Evolutionary conservation across 2,888 invertebrate genomes (phyloP).

Genomic region (Phortica magna): DNA sequence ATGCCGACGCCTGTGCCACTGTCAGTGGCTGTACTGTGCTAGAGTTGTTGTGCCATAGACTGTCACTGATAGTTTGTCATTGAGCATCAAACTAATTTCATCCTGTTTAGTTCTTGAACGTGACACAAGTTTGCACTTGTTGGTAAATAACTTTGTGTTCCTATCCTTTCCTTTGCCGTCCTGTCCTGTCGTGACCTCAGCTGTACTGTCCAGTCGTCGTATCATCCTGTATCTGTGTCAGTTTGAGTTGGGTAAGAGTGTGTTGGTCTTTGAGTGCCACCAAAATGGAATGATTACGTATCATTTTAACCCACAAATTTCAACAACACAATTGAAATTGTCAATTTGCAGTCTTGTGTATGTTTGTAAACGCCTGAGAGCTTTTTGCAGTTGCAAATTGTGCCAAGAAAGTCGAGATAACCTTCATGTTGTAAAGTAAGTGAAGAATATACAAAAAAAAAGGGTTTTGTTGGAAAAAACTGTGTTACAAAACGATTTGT

Average conservation of each 20-base stretch:
- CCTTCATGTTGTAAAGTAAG: background rate
- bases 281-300: conserved; percentile 57
- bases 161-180: conserved; percentile 12
- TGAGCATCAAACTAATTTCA: conserved; percentile 68
- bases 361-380: conserved; percentile 25
- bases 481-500: background rate
- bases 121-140: conserved; percentile 67
- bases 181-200: conserved; percentile 9
- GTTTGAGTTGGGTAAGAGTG: background rate
- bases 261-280: background rate
- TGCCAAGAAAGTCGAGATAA: conserved; percentile 19
- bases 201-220: conserved; percentile 1
- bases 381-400: conserved; percentile 43
- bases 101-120: conserved; percentile 68
- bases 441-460: background rate
- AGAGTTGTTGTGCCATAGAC: background rate
- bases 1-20: background rate
- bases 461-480: background rate
- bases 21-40: background rate
- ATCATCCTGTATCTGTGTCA: conserved; percentile 9
- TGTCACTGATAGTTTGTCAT: conserved; percentile 8
- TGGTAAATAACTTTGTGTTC: conserved; percentile 47
- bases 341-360: conserved; percentile 39
- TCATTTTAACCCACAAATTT: conserved; percentile 66
- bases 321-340: conserved; percentile 63